Conservation (phyloP, 1,140 invertebrate species). For the Brachionus manjavacas region DNA sequence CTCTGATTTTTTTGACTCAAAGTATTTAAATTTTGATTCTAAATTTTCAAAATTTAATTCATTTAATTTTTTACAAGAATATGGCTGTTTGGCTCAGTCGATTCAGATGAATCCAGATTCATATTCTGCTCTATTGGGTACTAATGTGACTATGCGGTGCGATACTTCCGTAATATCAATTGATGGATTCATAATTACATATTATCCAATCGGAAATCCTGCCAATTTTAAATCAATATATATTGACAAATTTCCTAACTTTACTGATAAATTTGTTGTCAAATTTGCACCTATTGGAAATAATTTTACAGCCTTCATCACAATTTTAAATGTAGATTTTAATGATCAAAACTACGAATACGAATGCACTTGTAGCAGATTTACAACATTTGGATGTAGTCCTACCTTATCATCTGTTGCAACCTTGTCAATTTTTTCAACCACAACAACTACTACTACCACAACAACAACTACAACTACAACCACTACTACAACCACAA, state of each 20-base stretch:
- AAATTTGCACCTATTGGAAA: background rate
- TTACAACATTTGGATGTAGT: background rate
- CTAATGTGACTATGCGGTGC: conserved; percentile 8
- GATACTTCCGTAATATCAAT: background rate
- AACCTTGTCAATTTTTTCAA: background rate
- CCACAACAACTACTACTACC: background rate
- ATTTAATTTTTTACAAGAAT: background rate
- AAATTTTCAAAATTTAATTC: background rate
- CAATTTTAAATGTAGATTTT: conserved; percentile 15
- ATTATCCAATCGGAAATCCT: background rate
- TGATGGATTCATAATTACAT: background rate
- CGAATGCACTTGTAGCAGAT: background rate
- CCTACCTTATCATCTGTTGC: background rate
- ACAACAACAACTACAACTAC: conserved; percentile 20
- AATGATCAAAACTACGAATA: background rate
- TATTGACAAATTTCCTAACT: background rate
- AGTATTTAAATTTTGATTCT: background rate
- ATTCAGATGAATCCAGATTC: background rate
- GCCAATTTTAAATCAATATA: background rate
- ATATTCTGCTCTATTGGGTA: background rate
- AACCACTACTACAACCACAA: conserved; percentile 10
- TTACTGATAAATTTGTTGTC: background rate
- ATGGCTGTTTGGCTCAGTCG: background rate
- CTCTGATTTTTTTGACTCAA: background rate
- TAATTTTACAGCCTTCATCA: background rate